These are phyloP conservation scores for Protaetia brevitarsis DNA, from an alignment of 1,140 invertebrate species.

Conservation along the genomic window DNA sequence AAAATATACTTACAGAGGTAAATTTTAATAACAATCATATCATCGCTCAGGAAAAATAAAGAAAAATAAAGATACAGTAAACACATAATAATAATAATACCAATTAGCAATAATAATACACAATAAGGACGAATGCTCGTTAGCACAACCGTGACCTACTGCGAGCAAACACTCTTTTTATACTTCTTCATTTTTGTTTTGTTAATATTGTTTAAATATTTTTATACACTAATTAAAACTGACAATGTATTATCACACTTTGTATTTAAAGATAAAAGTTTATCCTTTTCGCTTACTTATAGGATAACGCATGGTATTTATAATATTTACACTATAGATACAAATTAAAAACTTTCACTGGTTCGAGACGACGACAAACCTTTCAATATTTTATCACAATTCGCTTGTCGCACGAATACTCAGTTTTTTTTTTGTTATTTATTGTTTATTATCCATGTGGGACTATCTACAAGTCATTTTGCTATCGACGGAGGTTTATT, in stretches of 20 bases:
- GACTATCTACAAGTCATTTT: slow-evolving; percentile 13
- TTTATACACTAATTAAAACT: slow-evolving; percentile 9
- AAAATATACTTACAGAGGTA: slow-evolving; percentile 7
- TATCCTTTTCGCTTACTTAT: background rate
- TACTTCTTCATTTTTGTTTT: background rate
- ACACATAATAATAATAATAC: slow-evolving; percentile 21
- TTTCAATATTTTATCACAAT: slow-evolving; percentile 9
- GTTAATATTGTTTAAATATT: slow-evolving; percentile 3
- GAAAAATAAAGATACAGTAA: background rate
- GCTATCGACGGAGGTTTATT: background rate
- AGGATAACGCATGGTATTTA: background rate
- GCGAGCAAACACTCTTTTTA: no score
- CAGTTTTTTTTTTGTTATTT: background rate
- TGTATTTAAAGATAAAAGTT: background rate
- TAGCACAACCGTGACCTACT: no score
- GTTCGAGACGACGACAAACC: background rate
- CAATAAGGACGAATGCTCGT: background rate
- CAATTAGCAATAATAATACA: slow-evolving; percentile 23
- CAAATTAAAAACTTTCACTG: slow-evolving; percentile 4
- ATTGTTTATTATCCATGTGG: background rate
- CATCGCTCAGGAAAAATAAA: background rate
- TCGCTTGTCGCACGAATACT: background rate
- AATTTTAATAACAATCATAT: slow-evolving; percentile 14
- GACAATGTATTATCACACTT: slow-evolving; percentile 21
- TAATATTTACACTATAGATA: slow-evolving; percentile 18